Percentiles rank a stretch among this genome's conserved stretches.
Evolutionary conservation across 2,797 vertebrate genomes (phyloP).

Genomic region (Mallotus villosus): DNA sequence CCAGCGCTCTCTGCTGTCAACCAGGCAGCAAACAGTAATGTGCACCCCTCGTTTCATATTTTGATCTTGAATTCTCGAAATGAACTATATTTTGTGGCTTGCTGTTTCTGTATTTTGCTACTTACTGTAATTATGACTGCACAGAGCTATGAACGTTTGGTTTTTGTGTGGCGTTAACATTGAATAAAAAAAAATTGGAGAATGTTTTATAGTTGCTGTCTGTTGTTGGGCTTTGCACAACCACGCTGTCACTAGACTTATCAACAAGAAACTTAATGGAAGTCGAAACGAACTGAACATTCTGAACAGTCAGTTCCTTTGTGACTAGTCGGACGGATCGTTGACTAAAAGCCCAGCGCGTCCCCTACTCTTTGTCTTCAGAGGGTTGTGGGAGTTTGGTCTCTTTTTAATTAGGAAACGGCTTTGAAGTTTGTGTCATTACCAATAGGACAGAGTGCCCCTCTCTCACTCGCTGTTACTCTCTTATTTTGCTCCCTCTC

Average conservation of each 20-base stretch:
- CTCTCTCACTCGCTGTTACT: not conserved
- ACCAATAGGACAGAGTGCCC: slow-evolving; percentile 55
- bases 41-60: not conserved
- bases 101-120: slow-evolving; percentile 46
- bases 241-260: not conserved
- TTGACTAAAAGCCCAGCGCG: slow-evolving; percentile 3
- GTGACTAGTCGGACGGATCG: not conserved
- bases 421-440: slow-evolving; percentile 68
- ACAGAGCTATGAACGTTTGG: slow-evolving; percentile 7
- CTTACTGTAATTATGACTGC: slow-evolving; percentile 27
- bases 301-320: not conserved
- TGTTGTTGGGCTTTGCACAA: not conserved
- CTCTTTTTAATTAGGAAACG: slow-evolving; percentile 51
- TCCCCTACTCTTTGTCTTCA: slow-evolving; percentile 19
- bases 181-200: slow-evolving; percentile 34
- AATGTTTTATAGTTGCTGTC: slow-evolving; percentile 40
- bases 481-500: slow-evolving; percentile 15
- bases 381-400: slow-evolving; percentile 43
- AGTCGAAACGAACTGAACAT: not conserved
- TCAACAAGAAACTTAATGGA: too few relatives aligned
- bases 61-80: slow-evolving; percentile 4
- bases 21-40: slow-evolving; percentile 1
- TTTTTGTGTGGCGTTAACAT: slow-evolving; percentile 28
- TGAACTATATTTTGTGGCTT: slow-evolving; percentile 30
- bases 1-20: not conserved